phyloP scores from a whole-genome alignment of 2,888 invertebrate genomes.

The Homarus gammarus region DNA sequence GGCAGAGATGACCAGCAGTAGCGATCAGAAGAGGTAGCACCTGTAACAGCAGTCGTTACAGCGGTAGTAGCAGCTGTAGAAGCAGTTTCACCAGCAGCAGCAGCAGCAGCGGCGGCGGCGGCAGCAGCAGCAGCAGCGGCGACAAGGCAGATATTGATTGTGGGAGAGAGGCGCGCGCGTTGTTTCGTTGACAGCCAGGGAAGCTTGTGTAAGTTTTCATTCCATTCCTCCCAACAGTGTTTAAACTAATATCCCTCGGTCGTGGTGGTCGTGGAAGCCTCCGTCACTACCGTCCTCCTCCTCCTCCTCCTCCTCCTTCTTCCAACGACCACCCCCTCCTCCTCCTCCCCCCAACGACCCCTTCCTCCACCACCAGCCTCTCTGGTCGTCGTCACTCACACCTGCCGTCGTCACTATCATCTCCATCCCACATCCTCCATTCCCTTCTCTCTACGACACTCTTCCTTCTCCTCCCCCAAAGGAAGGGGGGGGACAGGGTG shows the following conservation, averaged over 20 bases:
- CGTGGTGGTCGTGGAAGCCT: background rate
- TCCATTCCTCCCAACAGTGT: slow-evolving; percentile 16
- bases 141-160: slow-evolving; percentile 60
- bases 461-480: background rate
- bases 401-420: background rate
- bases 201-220: slow-evolving; percentile 29
- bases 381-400: too few relatives aligned
- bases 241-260: background rate
- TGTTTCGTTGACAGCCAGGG: slow-evolving; percentile 42
- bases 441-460: background rate
- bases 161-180: slow-evolving; percentile 28
- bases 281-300: background rate
- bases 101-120: background rate
- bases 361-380: too few relatives aligned
- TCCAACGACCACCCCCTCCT: background rate
- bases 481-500: background rate
- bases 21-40: background rate
- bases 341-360: background rate
- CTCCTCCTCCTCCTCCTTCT: background rate
- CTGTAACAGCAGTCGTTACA: background rate
- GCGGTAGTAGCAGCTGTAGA: background rate
- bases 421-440: background rate
- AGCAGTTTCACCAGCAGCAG: slow-evolving; percentile 1
- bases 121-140: background rate
- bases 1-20: background rate